Percentiles rank a stretch among this genome's conserved stretches.
Evolutionary conservation across 2,113 vertebrate genomes (phyloP).

Genomic region (Motacilla alba): DNA sequence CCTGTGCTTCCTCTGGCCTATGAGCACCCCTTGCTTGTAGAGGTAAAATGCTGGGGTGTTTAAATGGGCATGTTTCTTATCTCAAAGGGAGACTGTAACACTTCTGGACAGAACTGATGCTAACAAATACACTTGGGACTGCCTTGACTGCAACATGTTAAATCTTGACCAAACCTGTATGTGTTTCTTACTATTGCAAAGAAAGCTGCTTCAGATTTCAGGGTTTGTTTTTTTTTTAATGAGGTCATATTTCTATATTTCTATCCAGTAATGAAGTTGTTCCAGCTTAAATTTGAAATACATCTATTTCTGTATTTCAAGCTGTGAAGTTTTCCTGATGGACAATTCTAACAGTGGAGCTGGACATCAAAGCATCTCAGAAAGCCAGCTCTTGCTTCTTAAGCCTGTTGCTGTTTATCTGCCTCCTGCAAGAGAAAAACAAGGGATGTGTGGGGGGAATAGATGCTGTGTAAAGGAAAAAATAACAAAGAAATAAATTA

Average conservation of each 20-base stretch:
- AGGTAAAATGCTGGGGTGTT: not conserved
- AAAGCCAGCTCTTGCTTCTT: not conserved
- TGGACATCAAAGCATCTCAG: not conserved
- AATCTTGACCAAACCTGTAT: not conserved
- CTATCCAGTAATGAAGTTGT: fast-evolving
- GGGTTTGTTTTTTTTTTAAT: not conserved
- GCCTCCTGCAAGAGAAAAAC: not conserved
- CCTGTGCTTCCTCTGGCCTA: not conserved
- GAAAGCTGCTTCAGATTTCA: not conserved
- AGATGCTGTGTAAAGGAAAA: not conserved
- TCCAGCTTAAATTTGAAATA: not conserved
- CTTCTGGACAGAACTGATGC: not conserved
- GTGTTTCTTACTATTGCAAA: not conserved
- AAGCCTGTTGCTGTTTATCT: not conserved
- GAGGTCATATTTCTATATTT: not conserved
- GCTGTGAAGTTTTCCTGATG: not conserved
- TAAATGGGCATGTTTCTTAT: not conserved
- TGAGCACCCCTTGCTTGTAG: not conserved
- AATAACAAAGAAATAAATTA: not conserved
- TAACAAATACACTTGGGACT: too few species aligned
- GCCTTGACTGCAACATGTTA: not conserved
- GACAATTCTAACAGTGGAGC: not conserved
- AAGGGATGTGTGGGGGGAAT: not conserved
- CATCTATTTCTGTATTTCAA: not conserved
- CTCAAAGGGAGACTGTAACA: not conserved